A percentile compares a stretch with the other conserved stretches of the same genome.
Conservation (phyloP, 2,797 vertebrate species). For the Serranus cabrilla region DNA sequence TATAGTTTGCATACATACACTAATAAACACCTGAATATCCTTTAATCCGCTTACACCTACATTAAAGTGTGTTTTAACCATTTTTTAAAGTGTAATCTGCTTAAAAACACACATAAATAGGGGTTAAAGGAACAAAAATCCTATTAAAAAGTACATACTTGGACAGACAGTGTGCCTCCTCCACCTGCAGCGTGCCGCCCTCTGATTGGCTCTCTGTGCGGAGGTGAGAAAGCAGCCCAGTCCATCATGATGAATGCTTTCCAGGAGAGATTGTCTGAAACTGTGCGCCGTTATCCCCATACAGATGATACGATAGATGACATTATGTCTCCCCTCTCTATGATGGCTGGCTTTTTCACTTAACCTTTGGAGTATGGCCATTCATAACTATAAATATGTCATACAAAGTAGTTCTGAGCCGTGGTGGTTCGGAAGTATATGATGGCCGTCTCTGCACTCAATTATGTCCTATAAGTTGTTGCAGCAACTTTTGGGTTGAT, state of each 20-base stretch:
- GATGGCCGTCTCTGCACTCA: too few species aligned
- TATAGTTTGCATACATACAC: not conserved
- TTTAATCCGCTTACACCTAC: not conserved
- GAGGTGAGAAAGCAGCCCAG: not conserved
- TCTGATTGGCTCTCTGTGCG: not conserved
- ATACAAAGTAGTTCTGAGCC: too few species aligned
- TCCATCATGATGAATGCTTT: not conserved
- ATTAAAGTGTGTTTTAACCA: slow-evolving; percentile 4
- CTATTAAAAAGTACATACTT: not conserved
- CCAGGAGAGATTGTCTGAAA: not conserved
- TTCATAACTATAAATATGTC: too few species aligned
- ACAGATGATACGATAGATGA: not conserved
- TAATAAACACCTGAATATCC: not conserved
- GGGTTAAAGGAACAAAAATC: not conserved
- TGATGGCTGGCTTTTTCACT: not conserved
- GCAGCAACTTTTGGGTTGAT: too few species aligned
- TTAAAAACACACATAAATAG: not conserved
- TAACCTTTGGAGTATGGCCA: too few species aligned
- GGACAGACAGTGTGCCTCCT: not conserved
- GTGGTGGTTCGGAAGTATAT: too few species aligned
- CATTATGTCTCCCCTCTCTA: not conserved
- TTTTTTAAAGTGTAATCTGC: too few species aligned
- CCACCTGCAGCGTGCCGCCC: too few species aligned
- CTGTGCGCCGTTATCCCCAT: not conserved
- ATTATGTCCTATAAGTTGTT: too few species aligned